Evolutionary conservation across 2,888 invertebrate genomes (phyloP).

Genomic region (Melieria omissa): DNA sequence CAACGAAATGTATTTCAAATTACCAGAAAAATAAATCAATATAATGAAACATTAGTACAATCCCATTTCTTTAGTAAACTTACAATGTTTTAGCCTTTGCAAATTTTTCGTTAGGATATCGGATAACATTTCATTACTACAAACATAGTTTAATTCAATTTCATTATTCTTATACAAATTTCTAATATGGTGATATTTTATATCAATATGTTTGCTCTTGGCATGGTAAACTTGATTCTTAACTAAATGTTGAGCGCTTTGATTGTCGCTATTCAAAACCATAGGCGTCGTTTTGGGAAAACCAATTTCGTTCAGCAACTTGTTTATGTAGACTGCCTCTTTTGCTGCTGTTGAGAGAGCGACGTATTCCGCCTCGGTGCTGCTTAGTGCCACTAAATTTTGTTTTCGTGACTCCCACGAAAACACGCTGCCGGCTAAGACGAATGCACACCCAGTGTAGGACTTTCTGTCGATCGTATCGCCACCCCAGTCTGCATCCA

Average conservation of each 20-base stretch:
- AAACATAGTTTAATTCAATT: constrained; percentile 21
- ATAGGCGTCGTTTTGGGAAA: neutral
- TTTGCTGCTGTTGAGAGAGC: constrained; percentile 32
- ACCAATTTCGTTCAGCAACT: constrained; percentile 19
- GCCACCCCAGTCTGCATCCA: constrained; percentile 47
- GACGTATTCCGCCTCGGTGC: constrained; percentile 40
- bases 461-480: constrained; percentile 41
- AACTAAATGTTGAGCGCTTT: constrained; percentile 16
- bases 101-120: constrained; percentile 13
- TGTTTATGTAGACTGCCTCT: constrained; percentile 35
- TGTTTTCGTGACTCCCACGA: constrained; percentile 42
- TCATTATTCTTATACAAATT: constrained; percentile 8
- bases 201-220: constrained; percentile 22
- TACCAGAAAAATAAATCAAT: neutral
- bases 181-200: constrained; percentile 22
- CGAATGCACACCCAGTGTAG: constrained; percentile 39
- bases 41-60: neutral
- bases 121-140: constrained; percentile 12
- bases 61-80: constrained; percentile 9
- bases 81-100: constrained; percentile 1
- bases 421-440: constrained; percentile 36
- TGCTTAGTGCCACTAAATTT: constrained; percentile 36
- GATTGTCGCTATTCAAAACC: constrained; percentile 12
- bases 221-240: constrained; percentile 19
- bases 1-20: neutral